These are phyloP conservation scores for Sylvilagus floridanus DNA, from an alignment of 2,797 vertebrate species.

Conservation along the genomic window DNA sequence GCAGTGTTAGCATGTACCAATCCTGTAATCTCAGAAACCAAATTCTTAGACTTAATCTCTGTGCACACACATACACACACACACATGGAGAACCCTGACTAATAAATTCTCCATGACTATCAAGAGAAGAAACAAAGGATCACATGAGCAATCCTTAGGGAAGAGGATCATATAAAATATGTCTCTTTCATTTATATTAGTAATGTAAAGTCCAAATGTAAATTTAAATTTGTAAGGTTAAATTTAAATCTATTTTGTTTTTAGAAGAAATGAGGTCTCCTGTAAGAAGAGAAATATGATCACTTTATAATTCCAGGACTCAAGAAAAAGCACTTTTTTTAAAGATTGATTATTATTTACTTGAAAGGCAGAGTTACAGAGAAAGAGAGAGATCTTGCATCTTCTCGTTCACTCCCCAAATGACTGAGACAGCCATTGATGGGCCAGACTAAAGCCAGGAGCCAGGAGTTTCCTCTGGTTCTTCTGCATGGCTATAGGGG, in stretches of 20 bases:
- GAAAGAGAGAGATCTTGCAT: too few species aligned
- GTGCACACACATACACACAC: neutral
- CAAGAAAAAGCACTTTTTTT: neutral
- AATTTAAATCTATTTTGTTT: neutral
- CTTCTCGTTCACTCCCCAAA: too few species aligned
- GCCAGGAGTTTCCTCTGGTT: too few species aligned
- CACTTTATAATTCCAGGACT: neutral
- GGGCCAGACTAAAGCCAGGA: too few species aligned
- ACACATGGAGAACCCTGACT: neutral
- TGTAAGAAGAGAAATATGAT: neutral
- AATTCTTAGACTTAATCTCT: neutral
- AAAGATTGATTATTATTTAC: too few species aligned
- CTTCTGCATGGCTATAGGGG: too few species aligned
- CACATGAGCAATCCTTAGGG: neutral
- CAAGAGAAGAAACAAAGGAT: neutral
- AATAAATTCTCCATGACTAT: neutral
- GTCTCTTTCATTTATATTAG: neutral
- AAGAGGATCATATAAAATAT: neutral
- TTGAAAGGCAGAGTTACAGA: too few species aligned
- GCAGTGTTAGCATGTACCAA: neutral
- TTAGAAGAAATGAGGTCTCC: neutral
- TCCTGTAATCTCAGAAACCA: neutral
- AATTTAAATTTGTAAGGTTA: neutral
- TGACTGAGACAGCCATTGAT: too few species aligned
- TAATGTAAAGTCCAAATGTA: neutral